Conservation (phyloP, 2,113 vertebrate species). For the Eupsittula cactorum region DNA sequence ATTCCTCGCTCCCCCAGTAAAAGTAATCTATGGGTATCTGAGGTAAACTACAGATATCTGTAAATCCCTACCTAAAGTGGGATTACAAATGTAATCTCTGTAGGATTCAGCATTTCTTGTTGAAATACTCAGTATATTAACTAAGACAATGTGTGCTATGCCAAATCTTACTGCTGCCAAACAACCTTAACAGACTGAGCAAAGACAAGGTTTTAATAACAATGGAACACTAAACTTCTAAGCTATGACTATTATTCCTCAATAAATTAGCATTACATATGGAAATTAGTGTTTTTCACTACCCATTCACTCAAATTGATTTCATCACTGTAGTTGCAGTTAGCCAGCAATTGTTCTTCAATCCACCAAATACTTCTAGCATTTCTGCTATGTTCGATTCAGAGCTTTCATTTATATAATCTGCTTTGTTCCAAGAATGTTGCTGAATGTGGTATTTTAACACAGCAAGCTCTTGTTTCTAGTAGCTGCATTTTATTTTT, state of each 20-base stretch:
- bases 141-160: background rate
- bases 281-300: background rate
- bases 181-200: background rate
- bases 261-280: background rate
- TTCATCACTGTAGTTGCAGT: background rate
- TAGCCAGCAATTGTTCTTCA: background rate
- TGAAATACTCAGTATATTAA: background rate
- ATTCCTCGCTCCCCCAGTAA: rapidly evolving
- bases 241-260: background rate
- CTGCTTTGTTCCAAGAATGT: background rate
- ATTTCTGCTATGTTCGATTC: background rate
- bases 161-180: background rate
- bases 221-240: background rate
- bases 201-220: background rate
- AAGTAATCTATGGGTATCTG: background rate
- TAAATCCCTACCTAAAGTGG: background rate
- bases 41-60: background rate
- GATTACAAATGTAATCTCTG: background rate
- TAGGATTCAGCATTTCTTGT: background rate
- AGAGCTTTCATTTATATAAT: background rate
- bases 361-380: background rate
- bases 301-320: background rate
- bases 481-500: background rate
- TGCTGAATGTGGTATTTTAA: background rate
- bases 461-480: background rate